Evolutionary conservation across 2,888 invertebrate genomes (phyloP), one percentile per base, ranked within the genome.

Genomic region (Nomada goodeniana): DNA sequence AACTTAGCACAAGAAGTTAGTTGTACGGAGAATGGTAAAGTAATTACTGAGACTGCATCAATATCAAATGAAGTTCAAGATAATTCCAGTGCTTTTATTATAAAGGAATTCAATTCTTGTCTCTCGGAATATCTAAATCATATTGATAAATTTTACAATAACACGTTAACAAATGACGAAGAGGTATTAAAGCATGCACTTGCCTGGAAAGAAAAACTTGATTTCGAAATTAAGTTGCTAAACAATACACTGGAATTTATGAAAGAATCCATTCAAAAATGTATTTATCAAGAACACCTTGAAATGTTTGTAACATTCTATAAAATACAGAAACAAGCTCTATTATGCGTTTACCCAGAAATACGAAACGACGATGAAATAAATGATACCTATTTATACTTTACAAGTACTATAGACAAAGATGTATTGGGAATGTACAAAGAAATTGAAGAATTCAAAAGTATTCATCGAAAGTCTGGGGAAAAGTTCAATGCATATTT

Each of bases 391-490:
- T 92, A 92, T 61, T 73, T 76, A n/a, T 88, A 88, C 64, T 89
- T 85, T 15, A 82, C 73, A 70, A 59, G 76, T 76, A 84, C 83
- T 64, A 23, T 60, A 36, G 68, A 77, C 29, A 63, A 55, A 60
- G 89, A 91, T 82, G 72, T 92, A 18, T 42, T 92, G n/a, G 75
- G 84, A 11, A 89, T 91, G 89, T 90, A 90, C 61, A 84, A 70
- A 53, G 90, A 88, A 80, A 92, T 92, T 50, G 92, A 92, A 80
- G 78, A 85, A 23, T 92, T 93, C 67, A 92, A 92, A 81, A 89
- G 84, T 36, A 60, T 11, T 0, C 85, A 90, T 81, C 83, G 89
- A 13, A 79, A 60, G 7, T 5, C 77, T 0, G 77, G 68, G 36
- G 26, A 42, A 23, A 77, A 74, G 29, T 91, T 91, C 47, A 64